Base-by-base conservation (phyloP, 2,113 vertebrate genomes). In the Origma solitaria region DNA sequence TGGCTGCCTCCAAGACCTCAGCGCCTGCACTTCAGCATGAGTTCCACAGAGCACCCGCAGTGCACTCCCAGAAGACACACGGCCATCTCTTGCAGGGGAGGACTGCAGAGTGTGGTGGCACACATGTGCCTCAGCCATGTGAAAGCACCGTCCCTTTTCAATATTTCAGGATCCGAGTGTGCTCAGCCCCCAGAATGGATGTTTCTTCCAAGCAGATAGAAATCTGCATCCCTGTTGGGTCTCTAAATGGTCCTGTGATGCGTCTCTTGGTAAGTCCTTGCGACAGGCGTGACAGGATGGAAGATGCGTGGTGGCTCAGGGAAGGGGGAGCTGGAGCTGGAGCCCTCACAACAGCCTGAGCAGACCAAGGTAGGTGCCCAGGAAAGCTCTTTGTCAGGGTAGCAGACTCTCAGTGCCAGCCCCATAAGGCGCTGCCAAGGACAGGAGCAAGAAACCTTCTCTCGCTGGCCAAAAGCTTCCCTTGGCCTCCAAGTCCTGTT, bases 141-240 rank as follows among this genome's bases (percentile, higher is more conserved):
- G 92, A 93, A 76, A 90, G 86, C 76, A 20, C 33, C 13, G 22
- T 54, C 50, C 90, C 94, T 96, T 58, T 94, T 96, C 94, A 96
- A 97, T 97, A 97, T 97, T 97, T 97, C 95, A 96, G 83, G 77
- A 96, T 86, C 37, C 1, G 13, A 91, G 69, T 5, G 23, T 30
- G 42, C 70, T 93, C 42, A 89, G 86, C 19, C 61, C 77, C 57
- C 69, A 72, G 82, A 87, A 95, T 86, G 96, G 92, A 90, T 90
- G 84, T 86, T 95, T 65, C 85, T 94, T 93, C 77, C 44, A 1
- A 92, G 93, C 92, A 95, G 91, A 88, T 5, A 90, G 83, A 69
- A 84, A 95, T 78, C 80, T 16, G 7, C 90, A 68, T 82, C 90
- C 61, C 90, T 95, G 69, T 8, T 94, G 93, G 80, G 82, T 78